Conservation (phyloP, 2,888 invertebrate species). For the Formica aserva region DNA sequence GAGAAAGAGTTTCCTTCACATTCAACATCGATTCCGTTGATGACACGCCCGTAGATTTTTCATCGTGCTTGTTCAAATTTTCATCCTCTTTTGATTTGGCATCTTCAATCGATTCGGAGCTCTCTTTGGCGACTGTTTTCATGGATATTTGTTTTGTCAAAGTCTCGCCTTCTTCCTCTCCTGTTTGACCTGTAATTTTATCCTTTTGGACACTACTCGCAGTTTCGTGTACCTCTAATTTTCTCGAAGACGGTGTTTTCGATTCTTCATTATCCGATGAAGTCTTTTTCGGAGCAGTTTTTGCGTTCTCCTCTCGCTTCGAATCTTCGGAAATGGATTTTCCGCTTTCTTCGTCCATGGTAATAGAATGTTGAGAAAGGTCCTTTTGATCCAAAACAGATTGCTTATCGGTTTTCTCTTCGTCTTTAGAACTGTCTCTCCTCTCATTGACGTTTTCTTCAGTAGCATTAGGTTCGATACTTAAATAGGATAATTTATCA, state of each 20-base stretch:
- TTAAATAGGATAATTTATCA: slow-evolving; percentile 7
- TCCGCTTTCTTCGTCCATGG: slow-evolving; percentile 47
- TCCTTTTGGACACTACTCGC: slow-evolving; percentile 33
- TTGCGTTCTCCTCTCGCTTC: background rate
- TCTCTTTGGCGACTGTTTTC: slow-evolving; percentile 34
- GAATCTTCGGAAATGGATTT: slow-evolving; percentile 18
- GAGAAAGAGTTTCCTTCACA: slow-evolving; percentile 45
- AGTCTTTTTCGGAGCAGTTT: slow-evolving; percentile 18
- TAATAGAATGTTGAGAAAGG: background rate
- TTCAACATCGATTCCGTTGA: slow-evolving; percentile 56
- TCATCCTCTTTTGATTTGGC: background rate
- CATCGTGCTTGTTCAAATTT: background rate
- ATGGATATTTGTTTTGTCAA: slow-evolving; percentile 33
- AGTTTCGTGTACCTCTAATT: slow-evolving; percentile 32
- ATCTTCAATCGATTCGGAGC: background rate
- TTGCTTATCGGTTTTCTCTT: background rate
- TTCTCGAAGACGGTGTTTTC: slow-evolving; percentile 50
- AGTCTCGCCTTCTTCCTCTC: slow-evolving; percentile 31
- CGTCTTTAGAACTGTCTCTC: background rate
- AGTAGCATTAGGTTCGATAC: background rate
- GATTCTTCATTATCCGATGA: slow-evolving; percentile 54
- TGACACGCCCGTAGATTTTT: slow-evolving; percentile 68
- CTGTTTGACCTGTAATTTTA: background rate
- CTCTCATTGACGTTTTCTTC: background rate
- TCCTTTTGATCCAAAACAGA: slow-evolving; percentile 26